Base-by-base conservation (phyloP, 2,797 vertebrate genomes). In the Epinephelus awoara region DNA sequence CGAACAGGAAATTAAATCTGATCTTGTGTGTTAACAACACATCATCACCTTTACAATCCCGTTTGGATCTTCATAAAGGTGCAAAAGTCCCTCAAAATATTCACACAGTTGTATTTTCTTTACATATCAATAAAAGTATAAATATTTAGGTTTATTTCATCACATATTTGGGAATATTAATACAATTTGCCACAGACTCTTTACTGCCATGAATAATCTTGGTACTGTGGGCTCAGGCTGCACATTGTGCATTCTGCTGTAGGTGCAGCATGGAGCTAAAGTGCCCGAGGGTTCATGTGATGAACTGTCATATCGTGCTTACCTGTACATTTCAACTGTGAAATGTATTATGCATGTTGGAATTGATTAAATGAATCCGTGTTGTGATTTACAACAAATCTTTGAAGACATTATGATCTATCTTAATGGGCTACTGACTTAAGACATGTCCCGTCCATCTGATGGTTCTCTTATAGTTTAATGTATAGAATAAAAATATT, bases 241-340 rank as follows among this genome's bases (percentile, higher is more conserved):
- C 49, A 68, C 46, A 8, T 58, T 72, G 44, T 67, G 46, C 17
- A 23, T 55, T 75, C 27, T 12, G 15, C 38, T 13, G 25, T 8
- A 54, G 65, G 23, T 73, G 25, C 40, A 71, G 23, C 38, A 54
- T 50, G 75, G 13, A 68, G 67, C 18, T 21, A 44, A 54, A 63
- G 13, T 1, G 74, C 81, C 88, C 34, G 14, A 58, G 79, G 73
- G 34, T 61, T 75, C 72, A 72, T 67, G n/a, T 75, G 40, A 86
- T 67, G 64, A 84, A 72, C 66, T 73, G 55, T 46, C 81, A 66
- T 15, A 46, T 46, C 44, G 38, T 55, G 23, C 3, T 6, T 71
- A 40, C 44, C 59, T 42, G 25, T 15, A 67, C 23, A 44, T 83
- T 52, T 61, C 3, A 72, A 50, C 34, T 62, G n/a, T 63, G 46